phyloP scores from a whole-genome alignment of 2,888 invertebrate species.

The Myathropa florea region DNA sequence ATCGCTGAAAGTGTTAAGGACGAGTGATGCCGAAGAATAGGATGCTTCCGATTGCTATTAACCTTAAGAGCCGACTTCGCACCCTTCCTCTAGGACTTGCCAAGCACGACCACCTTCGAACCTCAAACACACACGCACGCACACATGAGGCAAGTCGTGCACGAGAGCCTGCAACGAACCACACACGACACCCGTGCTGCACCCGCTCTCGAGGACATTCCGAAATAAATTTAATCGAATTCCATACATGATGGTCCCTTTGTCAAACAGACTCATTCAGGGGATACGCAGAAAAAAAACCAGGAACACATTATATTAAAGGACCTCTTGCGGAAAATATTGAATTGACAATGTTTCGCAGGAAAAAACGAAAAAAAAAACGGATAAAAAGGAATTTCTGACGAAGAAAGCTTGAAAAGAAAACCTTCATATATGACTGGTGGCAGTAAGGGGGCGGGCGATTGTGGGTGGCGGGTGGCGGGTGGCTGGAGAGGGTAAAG shows the following conservation, averaged over 20 bases:
- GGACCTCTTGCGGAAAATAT: conserved; percentile 69
- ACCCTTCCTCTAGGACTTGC: not conserved
- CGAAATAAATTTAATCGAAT: conserved; percentile 71
- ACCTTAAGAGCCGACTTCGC: conserved; percentile 61
- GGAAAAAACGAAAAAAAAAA: conserved; percentile 24
- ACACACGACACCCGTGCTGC: not conserved
- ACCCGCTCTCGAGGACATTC: conserved; percentile 58
- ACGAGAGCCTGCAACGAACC: not conserved
- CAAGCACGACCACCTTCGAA: not conserved
- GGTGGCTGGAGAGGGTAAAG: conserved; percentile 19
- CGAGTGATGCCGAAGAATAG: conserved; percentile 59
- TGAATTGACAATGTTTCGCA: conserved; percentile 60
- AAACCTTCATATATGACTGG: not conserved
- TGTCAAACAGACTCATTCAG: conserved; percentile 57
- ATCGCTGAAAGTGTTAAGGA: conserved; percentile 65
- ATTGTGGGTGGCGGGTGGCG: not conserved
- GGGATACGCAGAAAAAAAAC: not conserved
- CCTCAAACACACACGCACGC: conserved; percentile 2
- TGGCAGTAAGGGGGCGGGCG: no score
- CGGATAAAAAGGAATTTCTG: not conserved
- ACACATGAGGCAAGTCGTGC: no score
- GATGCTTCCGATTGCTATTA: conserved; percentile 63
- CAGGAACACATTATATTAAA: conserved; percentile 38
- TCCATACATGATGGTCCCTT: conserved; percentile 69
- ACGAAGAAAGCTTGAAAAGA: conserved; percentile 11